Evolutionary conservation across 1,140 invertebrate genomes (phyloP).

Genomic region (Atta colombica): DNA sequence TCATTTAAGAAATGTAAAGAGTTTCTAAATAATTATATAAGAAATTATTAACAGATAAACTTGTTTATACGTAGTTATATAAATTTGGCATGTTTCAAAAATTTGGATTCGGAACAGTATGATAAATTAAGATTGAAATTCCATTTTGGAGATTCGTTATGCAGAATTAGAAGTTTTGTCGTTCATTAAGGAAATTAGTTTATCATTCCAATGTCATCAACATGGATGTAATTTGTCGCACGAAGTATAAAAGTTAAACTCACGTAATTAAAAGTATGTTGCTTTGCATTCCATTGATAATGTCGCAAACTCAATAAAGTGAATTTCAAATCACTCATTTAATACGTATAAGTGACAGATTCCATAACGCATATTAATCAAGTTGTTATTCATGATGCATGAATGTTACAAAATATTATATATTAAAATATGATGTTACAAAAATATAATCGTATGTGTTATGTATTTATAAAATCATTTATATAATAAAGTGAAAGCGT

Average conservation of each 20-base stretch:
- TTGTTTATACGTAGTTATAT: background rate
- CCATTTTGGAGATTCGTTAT: conserved; percentile 16
- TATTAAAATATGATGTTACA: conserved; percentile 22
- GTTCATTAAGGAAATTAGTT: conserved; percentile 46
- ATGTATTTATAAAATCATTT: conserved; percentile 28
- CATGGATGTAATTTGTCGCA: conserved; percentile 29
- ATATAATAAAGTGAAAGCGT: background rate
- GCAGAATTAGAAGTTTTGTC: conserved; percentile 27
- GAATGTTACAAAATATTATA: conserved; percentile 25
- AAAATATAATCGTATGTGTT: background rate
- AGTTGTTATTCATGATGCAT: conserved; percentile 14
- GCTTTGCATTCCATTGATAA: conserved; percentile 49
- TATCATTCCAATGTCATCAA: conserved; percentile 33
- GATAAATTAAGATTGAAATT: conserved; percentile 3
- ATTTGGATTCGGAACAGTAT: background rate
- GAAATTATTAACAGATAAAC: background rate
- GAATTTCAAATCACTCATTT: conserved; percentile 44
- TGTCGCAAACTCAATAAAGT: conserved; percentile 42
- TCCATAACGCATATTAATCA: conserved; percentile 43
- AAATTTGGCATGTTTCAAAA: conserved; percentile 23
- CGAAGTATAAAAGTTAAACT: conserved; percentile 43
- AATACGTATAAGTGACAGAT: conserved; percentile 24
- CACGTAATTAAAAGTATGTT: conserved; percentile 43
- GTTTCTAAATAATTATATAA: background rate
- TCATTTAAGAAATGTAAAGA: too few species aligned